Percentiles rank a stretch among this genome's conserved stretches.
These are phyloP conservation scores for Campylorhamphus procurvoides DNA, from an alignment of 2,113 vertebrate species.

Conservation along the genomic window DNA sequence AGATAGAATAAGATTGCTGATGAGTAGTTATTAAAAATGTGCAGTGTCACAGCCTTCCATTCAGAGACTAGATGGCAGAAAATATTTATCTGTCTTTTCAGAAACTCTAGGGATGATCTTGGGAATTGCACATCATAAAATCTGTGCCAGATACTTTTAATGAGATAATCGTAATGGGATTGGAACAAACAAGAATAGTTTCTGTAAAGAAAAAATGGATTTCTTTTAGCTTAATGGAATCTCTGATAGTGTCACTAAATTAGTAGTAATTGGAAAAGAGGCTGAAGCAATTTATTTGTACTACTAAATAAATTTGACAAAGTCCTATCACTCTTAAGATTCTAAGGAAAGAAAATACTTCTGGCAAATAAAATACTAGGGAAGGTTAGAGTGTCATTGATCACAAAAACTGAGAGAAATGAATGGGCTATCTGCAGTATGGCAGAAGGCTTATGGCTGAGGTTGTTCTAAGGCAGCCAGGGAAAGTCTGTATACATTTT, in stretches of 20 bases:
- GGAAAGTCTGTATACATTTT: background rate
- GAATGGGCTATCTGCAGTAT: background rate
- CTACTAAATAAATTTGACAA: background rate
- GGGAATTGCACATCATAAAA: background rate
- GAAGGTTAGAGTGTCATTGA: background rate
- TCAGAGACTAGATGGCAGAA: background rate
- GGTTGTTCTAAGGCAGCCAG: background rate
- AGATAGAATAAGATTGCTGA: background rate
- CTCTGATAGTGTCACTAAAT: background rate
- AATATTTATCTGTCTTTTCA: slow-evolving; percentile 5
- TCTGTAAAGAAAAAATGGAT: background rate
- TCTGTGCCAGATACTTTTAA: slow-evolving; percentile 5
- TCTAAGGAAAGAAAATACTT: background rate
- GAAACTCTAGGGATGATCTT: background rate
- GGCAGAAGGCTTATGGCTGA: background rate
- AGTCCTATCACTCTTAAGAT: background rate
- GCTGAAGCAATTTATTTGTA: background rate
- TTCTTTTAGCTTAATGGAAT: background rate
- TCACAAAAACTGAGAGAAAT: background rate
- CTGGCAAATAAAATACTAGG: background rate
- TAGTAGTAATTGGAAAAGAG: background rate
- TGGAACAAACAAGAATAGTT: background rate
- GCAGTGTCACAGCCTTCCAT: background rate
- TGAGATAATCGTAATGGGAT: background rate
- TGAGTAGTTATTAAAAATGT: background rate